Base-by-base conservation (phyloP, 2,113 vertebrate genomes). In the Halcyon senegalensis region DNA sequence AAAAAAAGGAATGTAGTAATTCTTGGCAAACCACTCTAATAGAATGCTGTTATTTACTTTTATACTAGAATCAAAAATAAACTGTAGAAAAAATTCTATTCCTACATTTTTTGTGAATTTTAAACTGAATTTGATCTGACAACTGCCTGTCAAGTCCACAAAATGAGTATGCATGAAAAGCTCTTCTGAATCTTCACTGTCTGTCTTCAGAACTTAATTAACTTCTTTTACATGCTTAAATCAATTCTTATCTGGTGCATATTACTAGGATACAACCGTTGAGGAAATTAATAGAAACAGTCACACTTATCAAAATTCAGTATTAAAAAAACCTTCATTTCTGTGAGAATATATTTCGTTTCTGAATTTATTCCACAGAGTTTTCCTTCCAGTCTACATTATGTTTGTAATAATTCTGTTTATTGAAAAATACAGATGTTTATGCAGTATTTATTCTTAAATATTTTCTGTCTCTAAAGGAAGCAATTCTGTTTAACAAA, bases 391-490 rank as follows among this genome's bases (percentile, higher is more conserved):
- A 48, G 6, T 28, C 35, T 84, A n/a, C 10, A 70, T 19, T 43
- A 16, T 16, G 59, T 64, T 50, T 51, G 24, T 15, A 72, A 41
- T 63, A 41, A 2, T 56, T 84, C 3, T 24, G 12, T 43, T 90
- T 68, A 55, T n/a, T 60, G 33, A 37, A 66, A 96, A 93, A 76
- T 88, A 69, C 2, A 80, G 37, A 51, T 28, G 28, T 55, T 87
- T 80, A 53, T 48, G 14, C 60, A 69, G 23, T 70, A 80, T 59
- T 73, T 76, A 78, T 94, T 84, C 73, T 94, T 56, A 82, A 89
- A 63, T 67, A 92, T 60, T 90, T 88, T 95, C 28, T 91, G 21
- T 75, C 70, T 93, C 53, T 81, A 85, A 85, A 89, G 31, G 51
- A 87, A 95, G 33, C 16, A 77, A 55, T 16, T 77, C 35, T 67